Evolutionary conservation across 2,888 invertebrate species (phyloP).

Genomic region (Tipula lateralis): DNA sequence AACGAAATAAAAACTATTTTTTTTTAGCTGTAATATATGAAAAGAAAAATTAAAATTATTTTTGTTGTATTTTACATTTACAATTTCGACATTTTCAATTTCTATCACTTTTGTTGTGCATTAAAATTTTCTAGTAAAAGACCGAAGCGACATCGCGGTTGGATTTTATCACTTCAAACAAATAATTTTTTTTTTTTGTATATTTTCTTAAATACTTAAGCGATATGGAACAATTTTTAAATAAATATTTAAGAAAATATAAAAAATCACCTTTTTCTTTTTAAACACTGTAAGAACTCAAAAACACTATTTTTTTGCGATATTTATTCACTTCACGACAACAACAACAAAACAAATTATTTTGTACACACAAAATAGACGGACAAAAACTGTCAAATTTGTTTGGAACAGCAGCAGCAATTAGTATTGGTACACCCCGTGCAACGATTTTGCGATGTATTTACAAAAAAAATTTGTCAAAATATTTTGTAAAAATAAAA

Average conservation of each 20-base stretch:
- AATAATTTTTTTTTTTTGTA: not conserved
- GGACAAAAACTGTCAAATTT: not conserved
- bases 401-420: not conserved
- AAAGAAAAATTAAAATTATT: not conserved
- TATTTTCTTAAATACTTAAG: not conserved
- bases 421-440: not conserved
- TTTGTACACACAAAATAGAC: not conserved
- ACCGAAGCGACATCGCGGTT: not conserved
- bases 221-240: not conserved
- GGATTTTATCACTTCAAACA: not conserved
- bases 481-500: not conserved
- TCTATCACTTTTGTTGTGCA: not conserved
- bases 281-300: not conserved
- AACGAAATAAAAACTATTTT: not conserved
- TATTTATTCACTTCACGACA: not conserved
- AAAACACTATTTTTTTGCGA: not conserved
- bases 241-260: not conserved
- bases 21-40: not conserved
- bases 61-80: not conserved
- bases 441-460: not conserved
- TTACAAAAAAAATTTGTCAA: not conserved
- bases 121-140: not conserved
- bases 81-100: conserved; percentile 19
- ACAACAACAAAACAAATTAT: not conserved
- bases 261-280: not conserved